A percentile compares a stretch with the other conserved stretches of the same genome.
These are phyloP conservation scores for Odontomachus brunneus DNA, from an alignment of 1,140 invertebrate species.

Conservation along the genomic window DNA sequence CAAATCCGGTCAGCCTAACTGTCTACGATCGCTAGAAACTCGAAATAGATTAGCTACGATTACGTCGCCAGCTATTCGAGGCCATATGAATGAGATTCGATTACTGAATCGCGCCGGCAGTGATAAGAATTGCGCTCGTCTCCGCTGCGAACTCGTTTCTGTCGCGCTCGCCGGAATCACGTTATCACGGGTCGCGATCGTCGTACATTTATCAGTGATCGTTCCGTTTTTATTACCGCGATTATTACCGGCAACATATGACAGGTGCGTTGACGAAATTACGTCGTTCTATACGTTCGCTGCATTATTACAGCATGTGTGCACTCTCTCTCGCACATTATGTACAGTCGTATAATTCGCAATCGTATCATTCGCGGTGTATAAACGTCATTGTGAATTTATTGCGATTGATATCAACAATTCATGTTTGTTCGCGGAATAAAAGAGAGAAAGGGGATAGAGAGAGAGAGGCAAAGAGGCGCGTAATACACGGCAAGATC, in stretches of 20 bases:
- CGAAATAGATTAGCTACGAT: slow-evolving; percentile 33
- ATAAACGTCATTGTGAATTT: slow-evolving; percentile 13
- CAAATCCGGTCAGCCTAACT: slow-evolving; percentile 17
- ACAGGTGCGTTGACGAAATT: too few species aligned
- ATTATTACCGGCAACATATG: too few species aligned
- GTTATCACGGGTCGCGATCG: too few species aligned
- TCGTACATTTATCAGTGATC: too few species aligned
- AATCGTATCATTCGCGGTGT: neutral
- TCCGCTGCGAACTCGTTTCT: neutral
- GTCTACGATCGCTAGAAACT: slow-evolving; percentile 15
- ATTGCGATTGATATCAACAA: slow-evolving; percentile 43
- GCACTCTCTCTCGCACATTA: neutral
- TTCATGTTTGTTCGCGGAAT: slow-evolving; percentile 4
- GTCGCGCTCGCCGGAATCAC: too few species aligned
- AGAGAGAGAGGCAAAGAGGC: neutral
- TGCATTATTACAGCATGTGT: too few species aligned
- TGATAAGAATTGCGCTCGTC: neutral
- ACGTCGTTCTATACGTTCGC: too few species aligned
- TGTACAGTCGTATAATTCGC: neutral
- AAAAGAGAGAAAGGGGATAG: too few species aligned
- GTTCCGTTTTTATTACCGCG: too few species aligned
- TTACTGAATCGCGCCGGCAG: neutral
- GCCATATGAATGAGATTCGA: slow-evolving; percentile 3
- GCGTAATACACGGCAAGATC: neutral
- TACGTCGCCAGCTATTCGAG: neutral